A percentile compares a stretch with the other conserved stretches of the same genome.
These are phyloP conservation scores for Drosophila melanica DNA, from an alignment of 1,140 invertebrate genomes.

Conservation along the genomic window DNA sequence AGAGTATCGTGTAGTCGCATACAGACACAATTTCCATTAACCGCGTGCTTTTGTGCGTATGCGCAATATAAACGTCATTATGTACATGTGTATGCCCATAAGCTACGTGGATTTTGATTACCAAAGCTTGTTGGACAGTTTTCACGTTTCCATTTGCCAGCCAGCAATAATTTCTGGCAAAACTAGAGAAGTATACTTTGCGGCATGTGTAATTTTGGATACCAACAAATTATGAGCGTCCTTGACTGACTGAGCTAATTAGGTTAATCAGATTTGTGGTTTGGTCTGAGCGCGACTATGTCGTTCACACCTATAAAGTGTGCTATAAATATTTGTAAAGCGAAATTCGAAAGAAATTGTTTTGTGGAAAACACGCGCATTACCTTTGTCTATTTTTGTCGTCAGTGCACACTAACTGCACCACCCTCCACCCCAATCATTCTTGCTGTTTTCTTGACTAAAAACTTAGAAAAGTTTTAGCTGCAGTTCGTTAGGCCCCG, in stretches of 20 bases:
- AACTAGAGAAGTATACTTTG: conserved; percentile 2
- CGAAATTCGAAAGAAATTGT: not conserved
- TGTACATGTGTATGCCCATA: conserved; percentile 3
- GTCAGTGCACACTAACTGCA: not conserved
- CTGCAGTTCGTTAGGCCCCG: not conserved
- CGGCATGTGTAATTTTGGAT: conserved; percentile 9
- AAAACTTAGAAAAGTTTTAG: conserved; percentile 3
- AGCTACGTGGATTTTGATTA: conserved; percentile 3
- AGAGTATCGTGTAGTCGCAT: conserved; percentile 1
- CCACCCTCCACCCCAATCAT: no score
- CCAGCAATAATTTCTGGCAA: conserved; percentile 6
- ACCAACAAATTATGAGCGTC: not conserved
- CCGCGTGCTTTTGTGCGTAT: conserved; percentile 54
- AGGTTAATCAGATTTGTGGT: conserved; percentile 11
- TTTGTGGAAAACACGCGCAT: not conserved
- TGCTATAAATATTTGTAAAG: not conserved
- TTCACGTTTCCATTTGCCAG: not conserved
- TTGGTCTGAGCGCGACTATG: conserved; percentile 1
- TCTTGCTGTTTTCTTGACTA: no score
- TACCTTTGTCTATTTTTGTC: not conserved
- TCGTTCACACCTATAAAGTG: not conserved
- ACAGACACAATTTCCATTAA: not conserved
- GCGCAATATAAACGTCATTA: conserved; percentile 42
- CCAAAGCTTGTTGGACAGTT: conserved; percentile 5
- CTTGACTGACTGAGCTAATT: conserved; percentile 10